phyloP scores from a whole-genome alignment of 2,113 vertebrate genomes.

The Lepus americanus region DNA sequence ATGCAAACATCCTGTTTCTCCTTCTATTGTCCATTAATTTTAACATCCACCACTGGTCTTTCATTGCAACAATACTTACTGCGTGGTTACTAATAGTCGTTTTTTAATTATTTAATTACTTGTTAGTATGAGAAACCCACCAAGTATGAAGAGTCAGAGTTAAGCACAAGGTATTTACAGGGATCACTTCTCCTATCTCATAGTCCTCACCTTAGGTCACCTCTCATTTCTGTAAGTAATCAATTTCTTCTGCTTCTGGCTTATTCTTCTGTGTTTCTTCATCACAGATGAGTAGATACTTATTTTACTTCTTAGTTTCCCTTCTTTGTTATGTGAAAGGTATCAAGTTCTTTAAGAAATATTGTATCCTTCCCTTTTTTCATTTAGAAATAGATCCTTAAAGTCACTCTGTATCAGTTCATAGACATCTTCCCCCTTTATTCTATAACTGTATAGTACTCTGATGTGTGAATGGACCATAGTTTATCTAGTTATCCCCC shows the following conservation, averaged over 20 bases:
- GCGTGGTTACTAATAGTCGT: neutral
- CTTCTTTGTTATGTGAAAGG: neutral
- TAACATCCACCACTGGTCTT: neutral
- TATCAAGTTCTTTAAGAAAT: neutral
- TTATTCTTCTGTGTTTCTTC: neutral
- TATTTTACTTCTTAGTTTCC: neutral
- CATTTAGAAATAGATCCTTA: neutral
- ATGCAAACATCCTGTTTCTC: neutral
- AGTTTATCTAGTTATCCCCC: neutral
- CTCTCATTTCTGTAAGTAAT: no score
- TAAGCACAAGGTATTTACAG: neutral
- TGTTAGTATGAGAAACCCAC: neutral
- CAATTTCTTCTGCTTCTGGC: neutral
- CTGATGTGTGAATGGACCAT: neutral
- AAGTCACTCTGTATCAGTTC: neutral
- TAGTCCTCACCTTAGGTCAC: neutral
- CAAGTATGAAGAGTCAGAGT: neutral
- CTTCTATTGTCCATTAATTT: neutral
- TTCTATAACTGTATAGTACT: neutral
- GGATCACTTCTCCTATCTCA: fast-evolving
- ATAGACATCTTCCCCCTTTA: neutral
- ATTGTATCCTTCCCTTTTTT: neutral
- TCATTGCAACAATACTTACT: neutral
- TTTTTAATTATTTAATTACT: neutral
- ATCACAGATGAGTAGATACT: neutral